Conservation (phyloP, 2,797 vertebrate genomes). For the Hydrophis major region DNA sequence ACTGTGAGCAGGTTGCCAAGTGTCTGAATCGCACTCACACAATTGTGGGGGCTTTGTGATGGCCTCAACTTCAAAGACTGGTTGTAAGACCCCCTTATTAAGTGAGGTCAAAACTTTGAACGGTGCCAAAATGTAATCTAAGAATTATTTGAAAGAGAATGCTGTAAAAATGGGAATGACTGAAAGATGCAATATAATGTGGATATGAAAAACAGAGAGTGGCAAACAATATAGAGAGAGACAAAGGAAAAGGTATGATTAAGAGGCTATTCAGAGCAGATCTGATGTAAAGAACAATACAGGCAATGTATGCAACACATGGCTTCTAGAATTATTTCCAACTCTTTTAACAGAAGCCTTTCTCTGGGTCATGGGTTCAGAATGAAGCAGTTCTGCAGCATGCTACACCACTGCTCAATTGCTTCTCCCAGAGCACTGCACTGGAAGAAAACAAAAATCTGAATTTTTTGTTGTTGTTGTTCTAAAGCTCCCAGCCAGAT, state of each 20-base stretch:
- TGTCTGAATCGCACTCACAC: not conserved
- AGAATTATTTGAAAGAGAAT: not conserved
- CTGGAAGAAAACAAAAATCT: not conserved
- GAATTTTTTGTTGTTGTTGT: not conserved
- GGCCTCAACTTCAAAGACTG: not conserved
- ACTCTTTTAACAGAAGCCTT: not conserved
- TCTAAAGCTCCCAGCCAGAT: not conserved
- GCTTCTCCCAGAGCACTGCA: not conserved
- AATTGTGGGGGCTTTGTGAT: not conserved
- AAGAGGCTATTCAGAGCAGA: not conserved
- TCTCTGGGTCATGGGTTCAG: not conserved
- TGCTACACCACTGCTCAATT: not conserved
- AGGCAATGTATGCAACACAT: not conserved
- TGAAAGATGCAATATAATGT: not conserved
- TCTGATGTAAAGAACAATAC: not conserved
- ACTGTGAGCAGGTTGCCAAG: not conserved
- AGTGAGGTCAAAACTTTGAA: not conserved
- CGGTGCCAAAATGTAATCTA: not conserved
- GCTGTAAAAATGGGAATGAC: not conserved
- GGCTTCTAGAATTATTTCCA: not conserved
- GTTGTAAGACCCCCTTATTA: not conserved
- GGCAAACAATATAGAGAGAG: not conserved
- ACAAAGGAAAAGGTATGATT: not conserved
- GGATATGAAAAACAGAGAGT: not conserved
- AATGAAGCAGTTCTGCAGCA: not conserved